Evolutionary conservation across 2,888 invertebrate genomes (phyloP).

Genomic region (Polydrusus tereticollis): DNA sequence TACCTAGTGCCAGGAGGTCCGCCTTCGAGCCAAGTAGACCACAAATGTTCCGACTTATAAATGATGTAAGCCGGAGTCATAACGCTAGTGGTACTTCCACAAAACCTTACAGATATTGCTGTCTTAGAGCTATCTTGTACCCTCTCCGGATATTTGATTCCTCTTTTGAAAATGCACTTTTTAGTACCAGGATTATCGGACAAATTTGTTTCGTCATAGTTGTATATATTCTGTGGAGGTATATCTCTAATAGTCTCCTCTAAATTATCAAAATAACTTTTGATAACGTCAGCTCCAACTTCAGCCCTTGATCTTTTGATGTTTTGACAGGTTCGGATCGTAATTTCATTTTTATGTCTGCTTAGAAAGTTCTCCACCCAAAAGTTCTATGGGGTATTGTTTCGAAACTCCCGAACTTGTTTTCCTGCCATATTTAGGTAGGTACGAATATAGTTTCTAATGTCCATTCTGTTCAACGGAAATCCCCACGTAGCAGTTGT

Average conservation of each 20-base stretch:
- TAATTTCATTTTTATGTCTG: too few species aligned
- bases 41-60: constrained; percentile 48
- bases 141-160: constrained; percentile 7
- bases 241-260: not conserved
- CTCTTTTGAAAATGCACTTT: constrained; percentile 12
- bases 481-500: too few species aligned
- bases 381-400: too few species aligned
- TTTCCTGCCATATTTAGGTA: too few species aligned
- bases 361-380: too few species aligned
- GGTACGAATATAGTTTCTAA: too few species aligned
- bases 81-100: not conserved
- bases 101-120: not conserved
- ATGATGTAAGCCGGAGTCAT: constrained; percentile 50
- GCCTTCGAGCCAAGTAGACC: constrained; percentile 25
- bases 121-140: not conserved
- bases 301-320: not conserved
- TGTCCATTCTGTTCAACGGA: too few species aligned
- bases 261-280: not conserved
- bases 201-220: not conserved
- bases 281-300: not conserved
- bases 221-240: not conserved
- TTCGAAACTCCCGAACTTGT: too few species aligned
- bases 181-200: constrained; percentile 32
- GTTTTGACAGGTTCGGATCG: not conserved
- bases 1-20: constrained; percentile 42